Evolutionary conservation across 37 sponge, comb jelly and placozoan species (phyloP).

Genomic region (Mnemiopsis leidyi): DNA sequence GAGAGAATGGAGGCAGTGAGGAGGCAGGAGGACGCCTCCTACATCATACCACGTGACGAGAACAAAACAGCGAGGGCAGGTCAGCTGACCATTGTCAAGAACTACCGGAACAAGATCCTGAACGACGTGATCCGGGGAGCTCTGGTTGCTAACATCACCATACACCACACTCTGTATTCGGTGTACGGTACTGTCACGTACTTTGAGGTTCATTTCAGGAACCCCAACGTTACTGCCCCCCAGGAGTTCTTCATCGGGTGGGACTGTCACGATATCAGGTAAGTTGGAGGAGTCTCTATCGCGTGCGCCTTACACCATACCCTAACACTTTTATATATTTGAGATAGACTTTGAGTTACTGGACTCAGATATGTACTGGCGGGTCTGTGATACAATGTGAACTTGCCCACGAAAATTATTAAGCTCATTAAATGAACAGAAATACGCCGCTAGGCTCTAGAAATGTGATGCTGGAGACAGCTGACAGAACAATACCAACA

Average conservation of each 20-base stretch:
- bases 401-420: too few relatives aligned
- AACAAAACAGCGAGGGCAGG: background rate
- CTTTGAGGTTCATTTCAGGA: conserved; percentile 20
- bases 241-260: background rate
- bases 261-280: conserved; percentile 27
- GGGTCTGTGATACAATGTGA: too few relatives aligned
- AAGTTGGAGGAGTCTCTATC: too few relatives aligned
- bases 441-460: too few relatives aligned
- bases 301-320: too few relatives aligned
- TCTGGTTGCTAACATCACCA: background rate
- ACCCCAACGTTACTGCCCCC: background rate
- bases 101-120: conserved; percentile 33
- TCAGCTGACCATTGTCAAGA: conserved; percentile 12
- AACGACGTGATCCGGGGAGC: conserved; percentile 32
- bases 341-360: too few relatives aligned
- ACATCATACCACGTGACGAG: conserved; percentile 42
- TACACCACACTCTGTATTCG: background rate
- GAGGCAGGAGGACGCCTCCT: background rate
- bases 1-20: conserved; percentile 48
- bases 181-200: conserved; percentile 17
- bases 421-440: too few relatives aligned
- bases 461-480: too few relatives aligned
- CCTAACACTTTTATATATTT: too few relatives aligned
- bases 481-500: too few relatives aligned
- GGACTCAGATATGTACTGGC: too few relatives aligned